A percentile compares a stretch with the other conserved stretches of the same genome.
Evolutionary conservation across 2,113 vertebrate genomes (phyloP).

Genomic region (Tapirus terrestris): DNA sequence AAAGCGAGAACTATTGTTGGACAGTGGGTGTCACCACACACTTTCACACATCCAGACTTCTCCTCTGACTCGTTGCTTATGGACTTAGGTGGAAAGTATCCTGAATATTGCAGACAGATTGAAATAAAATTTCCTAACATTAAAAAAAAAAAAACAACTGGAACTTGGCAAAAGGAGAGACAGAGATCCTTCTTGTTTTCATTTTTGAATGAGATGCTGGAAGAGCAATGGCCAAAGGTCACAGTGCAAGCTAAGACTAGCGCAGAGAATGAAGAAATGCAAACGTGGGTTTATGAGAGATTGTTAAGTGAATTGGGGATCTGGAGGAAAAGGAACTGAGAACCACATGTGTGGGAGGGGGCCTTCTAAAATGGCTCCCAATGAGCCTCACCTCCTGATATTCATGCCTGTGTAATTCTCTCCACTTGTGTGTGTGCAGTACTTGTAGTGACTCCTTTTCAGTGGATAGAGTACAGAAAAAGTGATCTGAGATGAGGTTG

Average conservation of each 20-base stretch:
- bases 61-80: not conserved
- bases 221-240: too few relatives aligned
- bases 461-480: not conserved
- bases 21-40: not conserved
- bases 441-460: not conserved
- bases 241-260: not conserved
- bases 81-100: not conserved
- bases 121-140: not conserved
- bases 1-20: not conserved
- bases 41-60: rapidly evolving
- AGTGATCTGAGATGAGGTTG: not conserved
- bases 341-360: not conserved
- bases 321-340: not conserved
- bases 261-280: not conserved
- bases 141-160: not conserved
- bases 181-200: not conserved
- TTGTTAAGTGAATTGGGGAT: not conserved
- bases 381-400: rapidly evolving
- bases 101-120: rapidly evolving
- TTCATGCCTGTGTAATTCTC: not conserved
- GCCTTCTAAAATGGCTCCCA: not conserved
- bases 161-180: not conserved
- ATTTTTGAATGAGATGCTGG: not conserved
- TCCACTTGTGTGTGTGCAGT: not conserved
- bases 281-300: not conserved